phyloP scores from a whole-genome alignment of 1,140 invertebrate species.

The Batillaria attramentaria region DNA sequence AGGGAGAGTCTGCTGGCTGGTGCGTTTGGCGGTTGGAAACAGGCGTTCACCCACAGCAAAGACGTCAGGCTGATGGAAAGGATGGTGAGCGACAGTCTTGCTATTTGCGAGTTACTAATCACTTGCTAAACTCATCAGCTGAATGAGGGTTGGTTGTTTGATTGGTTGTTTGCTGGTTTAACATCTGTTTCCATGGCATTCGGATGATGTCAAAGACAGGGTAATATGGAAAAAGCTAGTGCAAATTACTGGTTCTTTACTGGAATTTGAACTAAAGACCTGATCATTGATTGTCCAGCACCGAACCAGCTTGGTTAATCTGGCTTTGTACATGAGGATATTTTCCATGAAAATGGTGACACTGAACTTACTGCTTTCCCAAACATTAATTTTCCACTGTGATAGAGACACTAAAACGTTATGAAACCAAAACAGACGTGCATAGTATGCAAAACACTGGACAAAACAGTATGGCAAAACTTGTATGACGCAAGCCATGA shows the following conservation, averaged over 20 bases:
- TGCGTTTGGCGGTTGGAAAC: conserved; percentile 57
- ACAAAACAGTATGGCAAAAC: not conserved
- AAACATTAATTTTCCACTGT: too few species aligned
- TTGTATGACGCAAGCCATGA: not conserved
- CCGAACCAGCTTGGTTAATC: not conserved
- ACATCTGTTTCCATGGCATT: not conserved
- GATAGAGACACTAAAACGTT: too few species aligned
- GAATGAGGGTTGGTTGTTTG: not conserved
- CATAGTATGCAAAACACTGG: not conserved
- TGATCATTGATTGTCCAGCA: not conserved
- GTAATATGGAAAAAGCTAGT: too few species aligned
- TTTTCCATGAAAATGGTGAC: too few species aligned
- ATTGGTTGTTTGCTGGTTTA: not conserved
- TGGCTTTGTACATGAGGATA: too few species aligned
- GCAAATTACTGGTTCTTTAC: too few species aligned
- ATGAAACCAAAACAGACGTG: too few species aligned
- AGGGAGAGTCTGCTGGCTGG: conserved; percentile 54
- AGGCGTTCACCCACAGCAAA: conserved; percentile 48
- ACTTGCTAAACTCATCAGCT: not conserved
- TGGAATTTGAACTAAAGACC: too few species aligned
- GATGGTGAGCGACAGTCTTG: conserved; percentile 49
- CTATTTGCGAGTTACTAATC: not conserved
- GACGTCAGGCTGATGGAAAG: conserved; percentile 56
- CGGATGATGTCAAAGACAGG: too few species aligned
- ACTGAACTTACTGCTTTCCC: too few species aligned